Percentiles rank a stretch among this genome's conserved stretches.
phyloP scores from a whole-genome alignment of 2,113 vertebrate species.

The Procavia capensis region DNA sequence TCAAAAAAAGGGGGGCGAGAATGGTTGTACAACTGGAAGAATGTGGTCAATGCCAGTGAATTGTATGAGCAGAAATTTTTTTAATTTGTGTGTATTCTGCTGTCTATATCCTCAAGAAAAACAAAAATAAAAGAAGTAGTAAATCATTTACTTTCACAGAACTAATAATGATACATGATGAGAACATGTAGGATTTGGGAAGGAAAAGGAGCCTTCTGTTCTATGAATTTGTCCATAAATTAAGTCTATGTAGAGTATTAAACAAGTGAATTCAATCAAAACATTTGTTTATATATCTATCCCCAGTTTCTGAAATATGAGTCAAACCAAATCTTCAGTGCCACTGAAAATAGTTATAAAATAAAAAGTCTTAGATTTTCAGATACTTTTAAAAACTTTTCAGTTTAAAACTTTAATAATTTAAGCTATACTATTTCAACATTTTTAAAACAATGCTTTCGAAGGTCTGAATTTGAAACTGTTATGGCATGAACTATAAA shows the following conservation, averaged over 20 bases:
- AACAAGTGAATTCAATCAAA: neutral
- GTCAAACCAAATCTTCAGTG: neutral
- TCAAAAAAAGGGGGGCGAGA: neutral
- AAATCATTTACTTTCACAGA: neutral
- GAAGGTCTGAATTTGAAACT: constrained; percentile 1
- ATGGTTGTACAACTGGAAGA: neutral
- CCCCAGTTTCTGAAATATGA: neutral
- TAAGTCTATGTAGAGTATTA: neutral
- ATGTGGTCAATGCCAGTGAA: neutral
- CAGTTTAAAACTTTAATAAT: neutral
- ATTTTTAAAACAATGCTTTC: no score
- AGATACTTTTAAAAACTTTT: neutral
- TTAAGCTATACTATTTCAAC: neutral
- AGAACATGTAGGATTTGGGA: neutral
- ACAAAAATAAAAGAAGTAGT: neutral
- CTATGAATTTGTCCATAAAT: neutral
- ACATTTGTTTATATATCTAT: neutral
- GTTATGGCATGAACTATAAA: constrained; percentile 26
- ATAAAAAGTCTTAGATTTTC: neutral
- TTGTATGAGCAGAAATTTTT: neutral
- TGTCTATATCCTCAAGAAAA: neutral
- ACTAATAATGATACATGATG: neutral
- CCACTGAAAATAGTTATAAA: neutral
- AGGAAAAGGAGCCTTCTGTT: neutral
- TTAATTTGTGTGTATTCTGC: neutral